Evolutionary conservation across 2,797 vertebrate genomes (phyloP).

Genomic region (Rachycentron canadum): DNA sequence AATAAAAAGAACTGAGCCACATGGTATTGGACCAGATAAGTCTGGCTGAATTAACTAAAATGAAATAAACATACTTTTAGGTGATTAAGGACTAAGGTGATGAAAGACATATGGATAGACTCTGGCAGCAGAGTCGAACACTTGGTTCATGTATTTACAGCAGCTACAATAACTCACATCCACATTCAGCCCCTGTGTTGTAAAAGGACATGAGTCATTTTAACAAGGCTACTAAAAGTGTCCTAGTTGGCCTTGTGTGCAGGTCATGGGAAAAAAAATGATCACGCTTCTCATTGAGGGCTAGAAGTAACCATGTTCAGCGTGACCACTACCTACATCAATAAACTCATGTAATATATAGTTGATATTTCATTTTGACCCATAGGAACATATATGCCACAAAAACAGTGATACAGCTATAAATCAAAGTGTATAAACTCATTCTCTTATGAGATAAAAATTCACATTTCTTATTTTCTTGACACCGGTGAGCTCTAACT

Average conservation of each 20-base stretch:
- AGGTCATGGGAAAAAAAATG: conserved; percentile 17
- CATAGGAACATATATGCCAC: background rate
- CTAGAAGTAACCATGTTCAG: conserved; percentile 10
- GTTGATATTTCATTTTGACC: conserved; percentile 13
- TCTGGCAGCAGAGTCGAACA: conserved; percentile 7
- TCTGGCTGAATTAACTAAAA: conserved; percentile 20
- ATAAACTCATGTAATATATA: background rate
- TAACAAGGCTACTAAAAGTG: conserved; percentile 38
- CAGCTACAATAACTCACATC: conserved; percentile 35
- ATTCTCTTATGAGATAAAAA: background rate
- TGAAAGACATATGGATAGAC: conserved; percentile 26
- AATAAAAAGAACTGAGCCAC: conserved; percentile 16
- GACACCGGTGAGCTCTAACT: background rate
- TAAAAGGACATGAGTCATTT: conserved; percentile 51
- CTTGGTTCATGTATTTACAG: conserved; percentile 18
- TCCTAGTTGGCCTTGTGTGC: conserved; percentile 25
- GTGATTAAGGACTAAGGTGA: conserved; percentile 31
- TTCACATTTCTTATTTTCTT: background rate
- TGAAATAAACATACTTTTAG: background rate
- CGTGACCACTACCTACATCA: conserved; percentile 4
- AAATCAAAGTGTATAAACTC: conserved; percentile 7
- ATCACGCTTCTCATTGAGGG: conserved; percentile 4
- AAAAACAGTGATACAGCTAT: background rate
- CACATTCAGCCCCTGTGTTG: conserved; percentile 5
- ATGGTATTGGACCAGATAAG: conserved; percentile 14